Conservation (phyloP, 2,797 vertebrate genomes). For the Petrocephalus schoutedeni region DNA sequence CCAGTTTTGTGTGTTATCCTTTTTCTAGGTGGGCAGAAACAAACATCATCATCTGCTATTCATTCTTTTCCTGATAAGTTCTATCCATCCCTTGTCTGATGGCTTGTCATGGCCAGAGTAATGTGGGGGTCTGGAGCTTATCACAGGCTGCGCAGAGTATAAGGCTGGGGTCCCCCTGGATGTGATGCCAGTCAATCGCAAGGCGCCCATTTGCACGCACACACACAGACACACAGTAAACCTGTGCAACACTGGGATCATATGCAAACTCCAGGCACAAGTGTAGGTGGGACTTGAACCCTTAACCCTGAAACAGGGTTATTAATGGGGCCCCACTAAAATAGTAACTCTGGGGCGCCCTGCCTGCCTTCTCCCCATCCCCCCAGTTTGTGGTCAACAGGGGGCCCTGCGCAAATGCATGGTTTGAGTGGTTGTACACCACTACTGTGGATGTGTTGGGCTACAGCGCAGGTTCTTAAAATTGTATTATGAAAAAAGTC, state of each 20-base stretch:
- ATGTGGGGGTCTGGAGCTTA: neutral
- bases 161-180: too few species aligned
- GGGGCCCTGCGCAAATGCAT: neutral
- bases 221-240: too few species aligned
- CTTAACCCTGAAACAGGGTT: neutral
- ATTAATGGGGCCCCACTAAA: neutral
- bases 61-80: constrained; percentile 40
- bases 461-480: neutral
- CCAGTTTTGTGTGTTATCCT: constrained; percentile 16
- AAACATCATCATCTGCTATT: constrained; percentile 46
- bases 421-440: neutral
- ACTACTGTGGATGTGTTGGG: neutral
- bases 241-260: too few species aligned
- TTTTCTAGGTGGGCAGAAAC: constrained; percentile 33
- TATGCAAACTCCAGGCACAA: too few species aligned
- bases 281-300: neutral
- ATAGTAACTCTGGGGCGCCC: neutral
- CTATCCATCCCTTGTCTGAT: neutral
- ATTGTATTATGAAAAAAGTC: neutral
- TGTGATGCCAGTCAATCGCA: too few species aligned
- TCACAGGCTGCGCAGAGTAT: neutral
- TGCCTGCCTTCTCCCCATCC: neutral
- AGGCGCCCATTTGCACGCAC: too few species aligned
- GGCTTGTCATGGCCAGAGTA: neutral
- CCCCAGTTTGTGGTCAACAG: neutral